Evolutionary conservation across 2,797 vertebrate species (phyloP).

Genomic region (Anguilla obscura): DNA sequence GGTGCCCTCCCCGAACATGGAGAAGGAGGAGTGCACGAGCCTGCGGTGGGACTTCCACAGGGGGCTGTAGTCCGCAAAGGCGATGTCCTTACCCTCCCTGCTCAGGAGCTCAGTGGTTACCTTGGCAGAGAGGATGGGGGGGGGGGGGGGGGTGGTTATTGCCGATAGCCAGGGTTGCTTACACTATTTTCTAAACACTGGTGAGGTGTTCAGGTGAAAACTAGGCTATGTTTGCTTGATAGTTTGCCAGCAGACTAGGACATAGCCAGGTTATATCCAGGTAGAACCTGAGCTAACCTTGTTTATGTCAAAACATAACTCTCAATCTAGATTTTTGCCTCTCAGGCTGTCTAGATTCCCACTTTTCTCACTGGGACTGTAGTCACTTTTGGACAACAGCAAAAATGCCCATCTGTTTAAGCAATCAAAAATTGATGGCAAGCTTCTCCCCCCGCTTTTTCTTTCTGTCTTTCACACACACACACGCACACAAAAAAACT

Average conservation of each 20-base stretch:
- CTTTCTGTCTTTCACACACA: not conserved
- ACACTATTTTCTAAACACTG: no score
- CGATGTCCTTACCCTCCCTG: conserved; percentile 75
- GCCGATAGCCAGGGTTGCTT: not conserved
- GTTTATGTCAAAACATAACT: no score
- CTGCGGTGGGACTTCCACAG: conserved; percentile 73
- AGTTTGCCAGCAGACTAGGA: no score
- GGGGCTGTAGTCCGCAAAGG: conserved; percentile 69
- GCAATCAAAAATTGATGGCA: not conserved
- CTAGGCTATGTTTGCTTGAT: no score
- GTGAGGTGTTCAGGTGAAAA: no score
- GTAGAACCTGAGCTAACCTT: no score
- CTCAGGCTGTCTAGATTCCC: no score
- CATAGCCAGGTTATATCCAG: no score
- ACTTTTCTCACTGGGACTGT: no score
- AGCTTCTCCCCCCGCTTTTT: not conserved
- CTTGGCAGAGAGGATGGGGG: conserved; percentile 48
- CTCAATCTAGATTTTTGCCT: no score
- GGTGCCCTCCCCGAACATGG: conserved; percentile 71
- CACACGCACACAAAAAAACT: no score
- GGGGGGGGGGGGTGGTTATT: not conserved
- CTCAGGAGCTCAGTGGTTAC: conserved; percentile 74
- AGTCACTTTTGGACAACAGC: not conserved
- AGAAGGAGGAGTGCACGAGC: conserved; percentile 72
- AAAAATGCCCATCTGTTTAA: not conserved